phyloP scores from a whole-genome alignment of 2,113 vertebrate genomes.

The Benitochromis conjunctus region DNA sequence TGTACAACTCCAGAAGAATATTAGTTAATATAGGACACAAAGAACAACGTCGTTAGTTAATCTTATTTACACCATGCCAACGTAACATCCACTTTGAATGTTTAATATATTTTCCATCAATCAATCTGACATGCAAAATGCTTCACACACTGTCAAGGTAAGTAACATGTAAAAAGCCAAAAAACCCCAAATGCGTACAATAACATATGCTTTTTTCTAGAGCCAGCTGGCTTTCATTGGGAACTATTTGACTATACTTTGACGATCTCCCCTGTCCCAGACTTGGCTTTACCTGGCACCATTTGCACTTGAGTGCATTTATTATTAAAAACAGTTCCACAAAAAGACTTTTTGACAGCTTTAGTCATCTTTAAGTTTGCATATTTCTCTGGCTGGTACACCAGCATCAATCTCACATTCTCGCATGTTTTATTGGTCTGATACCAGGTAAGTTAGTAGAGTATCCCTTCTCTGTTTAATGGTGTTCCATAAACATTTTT shows the following conservation, averaged over 20 bases:
- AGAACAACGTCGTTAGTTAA: neutral
- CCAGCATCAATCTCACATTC: neutral
- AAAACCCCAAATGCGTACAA: fast-evolving
- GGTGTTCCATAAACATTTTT: neutral
- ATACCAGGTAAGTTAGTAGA: neutral
- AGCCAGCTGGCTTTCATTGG: neutral
- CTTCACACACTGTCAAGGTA: neutral
- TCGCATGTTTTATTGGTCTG: neutral
- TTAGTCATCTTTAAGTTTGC: neutral
- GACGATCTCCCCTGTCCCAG: neutral
- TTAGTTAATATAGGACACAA: neutral
- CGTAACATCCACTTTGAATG: neutral
- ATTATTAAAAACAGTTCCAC: neutral
- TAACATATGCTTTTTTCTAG: neutral
- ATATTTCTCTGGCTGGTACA: neutral
- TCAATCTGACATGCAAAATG: neutral
- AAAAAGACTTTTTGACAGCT: neutral
- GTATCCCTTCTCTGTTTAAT: neutral
- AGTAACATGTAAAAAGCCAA: neutral
- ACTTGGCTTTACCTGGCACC: neutral
- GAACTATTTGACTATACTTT: neutral
- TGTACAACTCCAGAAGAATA: neutral
- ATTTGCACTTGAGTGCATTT: neutral
- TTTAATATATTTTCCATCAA: neutral
- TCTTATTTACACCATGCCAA: neutral